Evolutionary conservation across 1,140 invertebrate genomes (phyloP).

Genomic region (Cherax destructor): DNA sequence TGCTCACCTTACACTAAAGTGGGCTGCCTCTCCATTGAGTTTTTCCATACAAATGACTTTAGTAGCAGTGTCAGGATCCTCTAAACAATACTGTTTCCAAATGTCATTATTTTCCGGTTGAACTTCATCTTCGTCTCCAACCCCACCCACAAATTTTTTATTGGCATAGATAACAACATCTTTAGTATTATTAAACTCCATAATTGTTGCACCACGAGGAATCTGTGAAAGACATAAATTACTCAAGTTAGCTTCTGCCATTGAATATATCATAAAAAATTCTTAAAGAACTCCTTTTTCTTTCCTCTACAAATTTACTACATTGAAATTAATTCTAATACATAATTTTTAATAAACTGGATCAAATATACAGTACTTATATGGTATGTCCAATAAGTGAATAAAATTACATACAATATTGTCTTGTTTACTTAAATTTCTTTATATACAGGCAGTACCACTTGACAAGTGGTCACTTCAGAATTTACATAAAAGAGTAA

Average conservation of each 20-base stretch:
- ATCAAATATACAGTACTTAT: too few species aligned
- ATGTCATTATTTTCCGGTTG: slow-evolving; percentile 75
- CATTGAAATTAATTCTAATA: not conserved
- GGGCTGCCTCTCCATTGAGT: slow-evolving; percentile 78
- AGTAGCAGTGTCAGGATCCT: slow-evolving; percentile 65
- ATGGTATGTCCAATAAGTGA: too few species aligned
- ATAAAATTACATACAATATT: too few species aligned
- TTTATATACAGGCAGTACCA: too few species aligned
- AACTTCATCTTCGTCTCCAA: slow-evolving; percentile 78
- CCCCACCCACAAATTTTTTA: slow-evolving; percentile 78
- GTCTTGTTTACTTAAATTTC: too few species aligned
- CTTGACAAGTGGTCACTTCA: too few species aligned
- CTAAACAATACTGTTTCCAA: slow-evolving; percentile 74
- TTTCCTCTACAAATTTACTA: not conserved
- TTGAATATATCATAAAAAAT: not conserved
- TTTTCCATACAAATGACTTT: slow-evolving; percentile 76
- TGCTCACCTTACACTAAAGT: slow-evolving; percentile 75
- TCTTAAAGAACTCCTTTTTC: not conserved
- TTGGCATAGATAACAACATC: slow-evolving; percentile 75
- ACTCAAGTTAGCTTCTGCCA: too few species aligned
- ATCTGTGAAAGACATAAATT: slow-evolving; percentile 13
- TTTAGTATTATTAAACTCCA: slow-evolving; percentile 2
- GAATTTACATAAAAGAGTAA: too few species aligned
- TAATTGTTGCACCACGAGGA: slow-evolving; percentile 25
- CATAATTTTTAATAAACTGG: too few species aligned